Base-by-base conservation (phyloP, 1,140 invertebrate genomes). In the Ceratina calcarata region DNA sequence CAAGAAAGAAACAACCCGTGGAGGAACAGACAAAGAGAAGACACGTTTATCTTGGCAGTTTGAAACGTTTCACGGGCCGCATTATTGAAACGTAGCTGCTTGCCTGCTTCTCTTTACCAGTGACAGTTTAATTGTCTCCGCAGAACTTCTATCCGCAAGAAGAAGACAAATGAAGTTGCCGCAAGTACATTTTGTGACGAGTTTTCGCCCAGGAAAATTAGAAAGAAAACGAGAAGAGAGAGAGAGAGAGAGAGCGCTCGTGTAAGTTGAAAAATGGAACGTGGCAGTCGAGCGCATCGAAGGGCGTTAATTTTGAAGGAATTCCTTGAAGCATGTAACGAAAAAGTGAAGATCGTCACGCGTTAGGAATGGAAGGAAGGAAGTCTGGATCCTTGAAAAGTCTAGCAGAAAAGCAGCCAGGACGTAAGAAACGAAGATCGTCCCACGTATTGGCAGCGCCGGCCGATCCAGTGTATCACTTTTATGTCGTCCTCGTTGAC, bases 401-500 rank as follows among this genome's bases (percentile, higher is more conserved):
- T 45, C 15, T 6, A 8, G 0, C 6, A 24, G 15, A 45, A 49
- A 32, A 55, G 18, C 27, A 24, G 13, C n/a, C 16, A 57, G 15
- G 15, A 13, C 8, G 18, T 8, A 32, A 55, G 16, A 68, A 51
- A 22, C 2, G 66, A 53, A 18, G 66, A 53, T 16, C 4, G 61
- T 55, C 27, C 12, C n/a, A 16, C 18, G 75, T 78, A 78, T 70
- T 78, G 75, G 66, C 66, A 62, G 53, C 32, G 78, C 61, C 68
- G 51, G 57, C 51, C 77, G 67, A 53, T 61, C 20, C n/a, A 60
- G 62, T 67, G 62, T 81, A 71, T 86, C 76, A 69, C 77, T 73
- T 69, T 66, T 66, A 53, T 62, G 51, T 51, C 71, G 49, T 71
- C 67, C 71, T 84, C 58, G 68, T 84, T 65, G 78, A 49, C 82